phyloP scores from a whole-genome alignment of 2,113 vertebrate species.

The Xiphophorus hellerii region DNA sequence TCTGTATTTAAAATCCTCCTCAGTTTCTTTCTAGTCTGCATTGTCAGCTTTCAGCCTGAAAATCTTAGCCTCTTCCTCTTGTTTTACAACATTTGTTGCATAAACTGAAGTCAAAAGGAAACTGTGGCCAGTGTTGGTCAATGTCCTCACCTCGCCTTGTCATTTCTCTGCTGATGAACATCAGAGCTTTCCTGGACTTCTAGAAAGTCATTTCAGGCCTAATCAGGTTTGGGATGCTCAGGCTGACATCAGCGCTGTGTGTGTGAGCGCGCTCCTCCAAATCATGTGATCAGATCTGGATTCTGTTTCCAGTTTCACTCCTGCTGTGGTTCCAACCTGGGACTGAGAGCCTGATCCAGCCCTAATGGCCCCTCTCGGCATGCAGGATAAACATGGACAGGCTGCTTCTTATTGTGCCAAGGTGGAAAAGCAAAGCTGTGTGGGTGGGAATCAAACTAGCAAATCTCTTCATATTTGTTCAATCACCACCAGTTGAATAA shows the following conservation, averaged over 20 bases:
- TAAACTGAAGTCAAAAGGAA: too few relatives aligned
- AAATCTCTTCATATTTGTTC: background rate
- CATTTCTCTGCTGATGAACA: background rate
- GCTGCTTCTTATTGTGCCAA: background rate
- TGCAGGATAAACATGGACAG: background rate
- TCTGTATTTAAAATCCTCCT: too few relatives aligned
- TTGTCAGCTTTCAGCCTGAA: background rate
- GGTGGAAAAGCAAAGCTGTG: slow-evolving; percentile 41
- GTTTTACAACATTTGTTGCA: too few relatives aligned
- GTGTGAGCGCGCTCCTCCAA: slow-evolving; percentile 16
- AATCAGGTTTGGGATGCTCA: slow-evolving; percentile 22
- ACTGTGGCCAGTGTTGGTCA: too few relatives aligned
- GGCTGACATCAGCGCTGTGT: slow-evolving; percentile 19
- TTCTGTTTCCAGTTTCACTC: slow-evolving; percentile 35
- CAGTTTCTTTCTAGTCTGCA: background rate
- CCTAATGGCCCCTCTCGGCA: slow-evolving; percentile 11
- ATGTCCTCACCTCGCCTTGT: background rate
- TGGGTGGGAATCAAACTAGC: slow-evolving; percentile 4
- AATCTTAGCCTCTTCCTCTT: too few relatives aligned
- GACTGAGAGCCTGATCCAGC: background rate
- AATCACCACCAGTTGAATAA: slow-evolving; percentile 38
- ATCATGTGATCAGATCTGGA: slow-evolving; percentile 32
- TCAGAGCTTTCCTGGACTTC: background rate
- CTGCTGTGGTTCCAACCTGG: background rate
- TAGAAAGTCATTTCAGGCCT: background rate